Percentiles rank a stretch among this genome's conserved stretches.
phyloP scores from a whole-genome alignment of 2,113 vertebrate genomes.

The Catharus minimus region DNA sequence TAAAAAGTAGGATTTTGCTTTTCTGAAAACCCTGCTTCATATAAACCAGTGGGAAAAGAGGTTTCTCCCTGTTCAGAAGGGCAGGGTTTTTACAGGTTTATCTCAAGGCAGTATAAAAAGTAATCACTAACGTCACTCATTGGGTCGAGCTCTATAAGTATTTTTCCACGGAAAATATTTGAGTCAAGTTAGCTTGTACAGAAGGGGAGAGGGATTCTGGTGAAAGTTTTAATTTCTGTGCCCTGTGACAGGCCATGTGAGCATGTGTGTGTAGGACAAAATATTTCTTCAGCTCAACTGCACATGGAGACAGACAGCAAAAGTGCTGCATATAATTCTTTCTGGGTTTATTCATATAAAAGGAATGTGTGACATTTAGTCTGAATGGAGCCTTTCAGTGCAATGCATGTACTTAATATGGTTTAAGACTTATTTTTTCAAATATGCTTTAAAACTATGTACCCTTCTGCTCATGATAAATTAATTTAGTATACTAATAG shows the following conservation, averaged over 20 bases:
- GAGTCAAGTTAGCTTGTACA: neutral
- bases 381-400: conserved; percentile 58
- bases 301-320: neutral
- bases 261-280: neutral
- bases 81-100: neutral
- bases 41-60: neutral
- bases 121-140: neutral
- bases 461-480: neutral
- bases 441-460: neutral
- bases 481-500: neutral
- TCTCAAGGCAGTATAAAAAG: neutral
- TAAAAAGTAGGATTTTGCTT: neutral
- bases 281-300: neutral
- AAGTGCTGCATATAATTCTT: neutral
- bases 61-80: neutral
- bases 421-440: neutral
- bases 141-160: neutral
- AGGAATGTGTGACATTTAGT: conserved; percentile 62
- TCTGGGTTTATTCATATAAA: conserved; percentile 33
- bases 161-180: neutral
- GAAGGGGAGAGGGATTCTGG: neutral
- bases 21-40: neutral
- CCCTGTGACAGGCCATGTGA: neutral
- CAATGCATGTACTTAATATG: neutral
- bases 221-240: neutral